A percentile compares a stretch with the other conserved stretches of the same genome.
Conservation (phyloP, 1,140 invertebrate genomes). For the Choristoneura fumiferana region DNA sequence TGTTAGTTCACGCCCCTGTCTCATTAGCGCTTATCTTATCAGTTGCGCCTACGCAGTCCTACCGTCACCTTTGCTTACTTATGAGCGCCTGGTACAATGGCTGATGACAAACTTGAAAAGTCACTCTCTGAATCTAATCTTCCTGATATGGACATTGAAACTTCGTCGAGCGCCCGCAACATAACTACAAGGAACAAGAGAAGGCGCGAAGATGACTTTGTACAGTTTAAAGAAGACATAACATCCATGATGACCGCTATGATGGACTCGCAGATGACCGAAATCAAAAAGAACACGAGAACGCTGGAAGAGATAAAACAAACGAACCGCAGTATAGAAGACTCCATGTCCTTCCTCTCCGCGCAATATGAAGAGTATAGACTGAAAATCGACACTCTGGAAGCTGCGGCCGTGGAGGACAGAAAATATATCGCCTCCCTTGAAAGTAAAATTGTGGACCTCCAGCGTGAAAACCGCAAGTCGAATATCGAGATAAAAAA, state of each 20-base stretch:
- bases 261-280: neutral
- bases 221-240: neutral
- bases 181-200: neutral
- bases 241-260: neutral
- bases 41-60: neutral
- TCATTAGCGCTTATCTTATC: neutral
- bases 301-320: constrained; percentile 1
- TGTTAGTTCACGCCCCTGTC: neutral
- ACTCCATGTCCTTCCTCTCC: neutral
- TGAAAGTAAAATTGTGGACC: constrained; percentile 1
- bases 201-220: neutral
- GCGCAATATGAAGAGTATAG: constrained; percentile 12
- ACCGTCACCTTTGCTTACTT: neutral
- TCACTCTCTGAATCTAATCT: neutral
- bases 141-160: neutral
- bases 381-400: constrained; percentile 9
- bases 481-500: constrained; percentile 18
- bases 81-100: neutral
- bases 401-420: constrained; percentile 6
- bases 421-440: constrained; percentile 5
- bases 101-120: neutral
- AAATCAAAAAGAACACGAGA: constrained; percentile 10
- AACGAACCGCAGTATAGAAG: constrained; percentile 6
- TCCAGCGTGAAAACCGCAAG: constrained; percentile 7
- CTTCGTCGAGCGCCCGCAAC: neutral